Percentiles rank a stretch among this genome's conserved stretches.
phyloP scores from a whole-genome alignment of 2,797 vertebrate species.

The Microchirus variegatus region DNA sequence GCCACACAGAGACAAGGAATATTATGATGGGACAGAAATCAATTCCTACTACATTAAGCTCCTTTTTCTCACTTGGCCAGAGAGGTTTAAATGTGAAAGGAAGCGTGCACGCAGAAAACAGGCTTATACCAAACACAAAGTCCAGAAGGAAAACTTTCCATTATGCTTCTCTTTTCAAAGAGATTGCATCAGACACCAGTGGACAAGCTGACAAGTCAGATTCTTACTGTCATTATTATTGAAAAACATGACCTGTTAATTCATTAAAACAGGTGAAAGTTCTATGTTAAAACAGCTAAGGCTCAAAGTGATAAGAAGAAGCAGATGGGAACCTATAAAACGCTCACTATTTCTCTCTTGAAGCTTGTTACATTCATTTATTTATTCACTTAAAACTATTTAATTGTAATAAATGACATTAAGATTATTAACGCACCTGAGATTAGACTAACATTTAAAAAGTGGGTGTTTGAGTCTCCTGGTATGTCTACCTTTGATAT shows the following conservation, averaged over 20 bases:
- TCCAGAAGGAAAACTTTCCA: constrained; percentile 3
- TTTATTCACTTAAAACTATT: background rate
- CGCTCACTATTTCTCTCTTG: background rate
- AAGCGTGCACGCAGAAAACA: constrained; percentile 27
- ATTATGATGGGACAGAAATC: constrained; percentile 67
- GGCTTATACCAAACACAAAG: constrained; percentile 23
- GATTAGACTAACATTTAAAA: constrained; percentile 14
- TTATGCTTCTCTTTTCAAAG: constrained; percentile 20
- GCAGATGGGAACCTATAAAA: no score
- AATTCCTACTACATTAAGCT: constrained; percentile 67
- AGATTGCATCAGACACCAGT: constrained; percentile 14
- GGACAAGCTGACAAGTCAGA: background rate
- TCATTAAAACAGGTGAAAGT: no score
- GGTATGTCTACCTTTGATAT: constrained; percentile 34
- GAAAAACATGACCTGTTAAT: background rate
- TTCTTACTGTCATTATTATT: constrained; percentile 1
- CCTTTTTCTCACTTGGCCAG: constrained; percentile 48
- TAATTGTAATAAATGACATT: background rate
- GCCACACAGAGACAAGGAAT: constrained; percentile 59
- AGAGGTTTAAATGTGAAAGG: constrained; percentile 35
- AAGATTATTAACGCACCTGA: background rate
- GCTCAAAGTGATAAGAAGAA: no score
- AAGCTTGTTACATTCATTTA: background rate
- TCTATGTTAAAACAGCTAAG: no score
- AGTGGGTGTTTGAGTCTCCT: constrained; percentile 10